Evolutionary conservation across 2,797 vertebrate species (phyloP), one percentile per base, ranked within the genome.

Genomic region (Macroramphosus scolopax): DNA sequence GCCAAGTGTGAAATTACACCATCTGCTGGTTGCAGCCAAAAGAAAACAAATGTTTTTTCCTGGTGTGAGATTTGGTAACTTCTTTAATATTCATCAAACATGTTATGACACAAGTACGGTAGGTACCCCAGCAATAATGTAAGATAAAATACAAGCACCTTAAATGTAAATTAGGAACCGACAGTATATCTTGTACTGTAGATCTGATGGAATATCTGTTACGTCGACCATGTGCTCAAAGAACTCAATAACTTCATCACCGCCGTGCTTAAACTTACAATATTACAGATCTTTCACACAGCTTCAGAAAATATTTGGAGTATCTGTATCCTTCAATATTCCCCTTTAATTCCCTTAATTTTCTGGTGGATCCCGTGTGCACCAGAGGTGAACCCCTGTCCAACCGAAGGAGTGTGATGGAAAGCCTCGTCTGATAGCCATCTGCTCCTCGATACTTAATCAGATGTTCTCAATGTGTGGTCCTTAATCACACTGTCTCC

Each of bases 371-470:
- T 38, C 28, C 25, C 32, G 53, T 48, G 25, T 54, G 61, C 68
- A 57, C 61, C 36, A 51, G 52, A 68, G 31, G 22, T 73, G 75
- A 85, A 73, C 69, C 37, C 52, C 78, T n/a, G 70, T 78, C 78
- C 36, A 26, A 32, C 49, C 66, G 77, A 71, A 55, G 44, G 62
- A 36, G 55, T 73, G 69, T 83, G 80, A 87, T 85, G 78, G 79
- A 87, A 52, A 63, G 75, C 74, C 76, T 81, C 63, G 62, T 83
- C 71, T 70, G 83, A 85, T 80, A 78, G 68, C 81, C 83, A 85
- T 85, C 85, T 87, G 80, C 60, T 83, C 80, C 63, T 36, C 28
- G 76, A 78, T 55, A 83, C 68, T 76, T 80, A 75, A 84, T 85
- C 80, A 81, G 77, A 47, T 67, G 68, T 38, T 67, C 75, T 77